Conservation (phyloP, 2,888 invertebrate genomes). For the Trachelus tabidus region DNA sequence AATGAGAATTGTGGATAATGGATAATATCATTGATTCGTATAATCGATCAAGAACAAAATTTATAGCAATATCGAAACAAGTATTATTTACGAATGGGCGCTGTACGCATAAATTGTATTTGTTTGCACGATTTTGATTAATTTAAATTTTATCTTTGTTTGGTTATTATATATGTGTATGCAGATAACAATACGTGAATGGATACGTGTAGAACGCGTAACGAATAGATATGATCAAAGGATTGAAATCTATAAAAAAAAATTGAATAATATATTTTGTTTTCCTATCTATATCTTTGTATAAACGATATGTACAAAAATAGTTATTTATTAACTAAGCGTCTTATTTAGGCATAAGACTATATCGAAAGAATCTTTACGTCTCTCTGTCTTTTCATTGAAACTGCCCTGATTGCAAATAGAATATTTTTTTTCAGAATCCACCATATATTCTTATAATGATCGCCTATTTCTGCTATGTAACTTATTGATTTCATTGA, state of each 20-base stretch:
- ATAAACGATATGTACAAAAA: too few relatives aligned
- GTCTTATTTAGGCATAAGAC: neutral
- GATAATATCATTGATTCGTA: neutral
- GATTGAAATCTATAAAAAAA: neutral
- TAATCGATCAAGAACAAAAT: neutral
- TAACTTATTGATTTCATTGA: too few relatives aligned
- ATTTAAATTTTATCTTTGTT: neutral
- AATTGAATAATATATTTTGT: neutral
- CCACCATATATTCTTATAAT: too few relatives aligned
- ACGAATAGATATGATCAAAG: too few relatives aligned
- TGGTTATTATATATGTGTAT: too few relatives aligned
- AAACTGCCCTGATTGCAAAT: neutral
- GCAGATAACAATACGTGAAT: too few relatives aligned
- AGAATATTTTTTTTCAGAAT: too few relatives aligned
- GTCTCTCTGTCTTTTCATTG: neutral
- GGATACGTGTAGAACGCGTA: too few relatives aligned
- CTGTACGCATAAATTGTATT: slow-evolving; percentile 7
- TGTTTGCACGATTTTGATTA: slow-evolving; percentile 4
- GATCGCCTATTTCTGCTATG: too few relatives aligned
- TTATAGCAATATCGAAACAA: neutral
- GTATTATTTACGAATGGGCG: neutral
- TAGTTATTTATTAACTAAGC: neutral
- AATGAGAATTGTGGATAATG: neutral
- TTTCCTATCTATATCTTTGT: neutral
- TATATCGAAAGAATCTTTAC: neutral